Conservation (phyloP, 2,797 vertebrate species). For the Pangasius krempfi region DNA sequence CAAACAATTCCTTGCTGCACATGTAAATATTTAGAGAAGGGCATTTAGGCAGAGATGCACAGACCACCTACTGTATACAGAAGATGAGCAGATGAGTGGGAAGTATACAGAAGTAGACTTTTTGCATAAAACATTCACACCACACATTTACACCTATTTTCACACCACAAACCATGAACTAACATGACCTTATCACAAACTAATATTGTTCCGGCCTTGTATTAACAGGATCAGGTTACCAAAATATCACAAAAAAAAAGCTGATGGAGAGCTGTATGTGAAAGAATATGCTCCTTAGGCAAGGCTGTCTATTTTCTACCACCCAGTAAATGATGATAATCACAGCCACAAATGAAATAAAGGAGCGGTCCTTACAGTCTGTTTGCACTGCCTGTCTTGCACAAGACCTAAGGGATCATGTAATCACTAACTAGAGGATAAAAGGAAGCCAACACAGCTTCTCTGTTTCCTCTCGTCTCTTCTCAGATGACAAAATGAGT, state of each 20-base stretch:
- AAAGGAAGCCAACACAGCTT: conserved; percentile 63
- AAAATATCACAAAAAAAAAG: conserved; percentile 65
- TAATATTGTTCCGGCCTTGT: conserved; percentile 67
- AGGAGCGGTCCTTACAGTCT: conserved; percentile 59
- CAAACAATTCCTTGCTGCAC: conserved; percentile 49
- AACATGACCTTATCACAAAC: conserved; percentile 57
- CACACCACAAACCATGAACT: conserved; percentile 6
- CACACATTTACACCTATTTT: conserved; percentile 38
- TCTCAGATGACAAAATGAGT: conserved; percentile 60
- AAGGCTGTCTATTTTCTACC: conserved; percentile 61
- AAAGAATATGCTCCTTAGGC: conserved; percentile 60
- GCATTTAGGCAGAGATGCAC: conserved; percentile 39
- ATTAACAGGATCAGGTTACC: conserved; percentile 67
- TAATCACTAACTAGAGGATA: conserved; percentile 64
- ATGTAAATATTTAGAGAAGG: conserved; percentile 67
- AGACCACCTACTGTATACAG: conserved; percentile 62
- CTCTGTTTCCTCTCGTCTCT: conserved; percentile 66
- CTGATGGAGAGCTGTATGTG: conserved; percentile 64
- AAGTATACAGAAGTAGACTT: conserved; percentile 1
- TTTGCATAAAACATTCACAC: conserved; percentile 24
- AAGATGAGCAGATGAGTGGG: conserved; percentile 25
- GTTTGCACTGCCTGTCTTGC: conserved; percentile 62
- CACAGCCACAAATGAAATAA: conserved; percentile 62
- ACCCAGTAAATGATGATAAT: conserved; percentile 66
- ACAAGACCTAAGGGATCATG: conserved; percentile 42